Conservation (phyloP, 2,888 invertebrate species). For the Ophion ellenae region DNA sequence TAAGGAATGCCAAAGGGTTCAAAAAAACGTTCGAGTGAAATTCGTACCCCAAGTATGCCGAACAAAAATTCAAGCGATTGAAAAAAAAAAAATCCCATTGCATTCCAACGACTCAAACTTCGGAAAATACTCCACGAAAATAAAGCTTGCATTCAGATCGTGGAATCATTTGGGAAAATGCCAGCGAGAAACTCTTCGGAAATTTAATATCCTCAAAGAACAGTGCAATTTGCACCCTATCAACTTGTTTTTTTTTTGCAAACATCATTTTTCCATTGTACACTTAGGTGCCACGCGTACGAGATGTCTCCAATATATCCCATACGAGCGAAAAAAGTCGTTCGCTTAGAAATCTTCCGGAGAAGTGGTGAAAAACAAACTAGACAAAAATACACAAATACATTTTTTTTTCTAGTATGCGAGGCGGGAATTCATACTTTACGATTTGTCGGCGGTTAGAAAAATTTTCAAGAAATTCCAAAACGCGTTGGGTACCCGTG, state of each 20-base stretch:
- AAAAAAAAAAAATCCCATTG: no score
- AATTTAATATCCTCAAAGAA: no score
- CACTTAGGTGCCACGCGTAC: neutral
- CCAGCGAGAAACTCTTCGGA: no score
- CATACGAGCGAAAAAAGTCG: conserved; percentile 1
- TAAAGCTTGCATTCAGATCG: no score
- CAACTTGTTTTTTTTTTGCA: neutral
- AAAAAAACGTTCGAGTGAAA: no score
- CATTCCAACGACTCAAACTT: no score
- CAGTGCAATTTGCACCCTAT: neutral
- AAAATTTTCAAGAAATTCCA: conserved; percentile 27
- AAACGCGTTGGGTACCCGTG: conserved; percentile 42
- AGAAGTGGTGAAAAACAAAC: conserved; percentile 14
- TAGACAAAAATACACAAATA: neutral
- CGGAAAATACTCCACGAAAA: no score
- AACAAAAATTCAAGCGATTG: neutral
- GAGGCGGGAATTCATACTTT: conserved; percentile 15
- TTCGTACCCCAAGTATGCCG: no score
- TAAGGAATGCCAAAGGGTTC: no score
- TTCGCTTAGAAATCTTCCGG: neutral
- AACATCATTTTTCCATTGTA: neutral
- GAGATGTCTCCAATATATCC: conserved; percentile 53
- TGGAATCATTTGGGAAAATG: no score
- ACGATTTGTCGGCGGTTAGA: neutral
- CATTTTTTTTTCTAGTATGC: neutral